These are phyloP conservation scores for Diadema setosum DNA, from an alignment of 35 echinoderm and acorn worm genomes.

Conservation along the genomic window DNA sequence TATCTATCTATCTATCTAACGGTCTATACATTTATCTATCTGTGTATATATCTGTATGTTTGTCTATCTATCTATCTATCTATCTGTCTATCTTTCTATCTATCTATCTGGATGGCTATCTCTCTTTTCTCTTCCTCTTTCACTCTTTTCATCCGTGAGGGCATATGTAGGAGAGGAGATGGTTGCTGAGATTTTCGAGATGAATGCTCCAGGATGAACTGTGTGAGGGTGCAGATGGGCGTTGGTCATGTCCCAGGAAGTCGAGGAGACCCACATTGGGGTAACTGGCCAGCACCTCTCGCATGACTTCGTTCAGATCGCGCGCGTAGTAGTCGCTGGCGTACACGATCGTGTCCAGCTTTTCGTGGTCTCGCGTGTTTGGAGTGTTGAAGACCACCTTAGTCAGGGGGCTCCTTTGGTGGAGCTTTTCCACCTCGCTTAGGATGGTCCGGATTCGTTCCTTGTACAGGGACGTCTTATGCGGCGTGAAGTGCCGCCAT, in stretches of 20 bases:
- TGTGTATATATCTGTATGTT: too few relatives aligned
- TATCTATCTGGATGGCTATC: too few relatives aligned
- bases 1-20: too few relatives aligned
- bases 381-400: background rate
- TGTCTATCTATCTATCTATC: too few relatives aligned
- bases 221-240: background rate
- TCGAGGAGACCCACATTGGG: background rate
- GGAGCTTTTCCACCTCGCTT: background rate
- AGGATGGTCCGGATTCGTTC: background rate
- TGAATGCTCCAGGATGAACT: background rate
- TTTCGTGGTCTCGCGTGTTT: background rate
- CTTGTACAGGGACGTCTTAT: background rate
- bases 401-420: background rate
- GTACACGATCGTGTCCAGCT: background rate
- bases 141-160: too few relatives aligned
- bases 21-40: too few relatives aligned
- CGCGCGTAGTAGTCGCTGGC: background rate
- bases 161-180: background rate
- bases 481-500: background rate
- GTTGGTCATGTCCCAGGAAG: slow-evolving; percentile 16
- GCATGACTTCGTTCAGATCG: background rate
- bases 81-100: too few relatives aligned
- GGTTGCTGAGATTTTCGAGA: background rate
- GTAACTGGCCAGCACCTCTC: background rate
- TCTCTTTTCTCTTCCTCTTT: too few relatives aligned